A percentile compares a stretch with the other conserved stretches of the same genome.
Evolutionary conservation across 2,888 invertebrate species (phyloP).

Genomic region (Leptopterna dolabrata): DNA sequence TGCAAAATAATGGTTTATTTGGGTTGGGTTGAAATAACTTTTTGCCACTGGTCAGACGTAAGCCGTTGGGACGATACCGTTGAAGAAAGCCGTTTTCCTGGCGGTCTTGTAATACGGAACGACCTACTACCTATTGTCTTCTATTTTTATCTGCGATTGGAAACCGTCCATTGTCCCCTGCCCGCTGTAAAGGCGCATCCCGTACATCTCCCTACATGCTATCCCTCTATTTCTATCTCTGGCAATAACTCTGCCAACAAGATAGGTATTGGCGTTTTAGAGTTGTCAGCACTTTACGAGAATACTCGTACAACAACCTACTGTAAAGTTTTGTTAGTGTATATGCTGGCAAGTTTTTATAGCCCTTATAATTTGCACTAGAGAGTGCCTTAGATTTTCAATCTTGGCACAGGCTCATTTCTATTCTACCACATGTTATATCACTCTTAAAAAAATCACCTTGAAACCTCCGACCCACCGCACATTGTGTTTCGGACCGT

Average conservation of each 20-base stretch:
- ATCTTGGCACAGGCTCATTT: not conserved
- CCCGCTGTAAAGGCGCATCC: not conserved
- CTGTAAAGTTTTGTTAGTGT: no score
- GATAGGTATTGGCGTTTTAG: not conserved
- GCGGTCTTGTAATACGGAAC: constrained; percentile 17
- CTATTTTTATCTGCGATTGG: constrained; percentile 26
- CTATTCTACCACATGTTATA: not conserved
- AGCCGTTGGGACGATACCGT: not conserved
- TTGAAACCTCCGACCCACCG: not conserved
- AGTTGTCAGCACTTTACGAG: not conserved
- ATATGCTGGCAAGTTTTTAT: no score
- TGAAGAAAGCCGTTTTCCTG: not conserved
- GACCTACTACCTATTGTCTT: constrained; percentile 22
- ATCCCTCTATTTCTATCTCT: not conserved
- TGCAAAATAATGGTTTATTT: no score
- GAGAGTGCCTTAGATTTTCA: no score
- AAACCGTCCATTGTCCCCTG: constrained; percentile 28
- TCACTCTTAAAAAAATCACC: not conserved
- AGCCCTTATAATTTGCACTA: no score
- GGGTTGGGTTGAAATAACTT: no score
- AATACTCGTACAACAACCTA: no score
- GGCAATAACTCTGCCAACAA: not conserved
- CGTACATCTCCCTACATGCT: not conserved
- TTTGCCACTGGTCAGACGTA: not conserved
- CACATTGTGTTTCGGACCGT: not conserved